These are phyloP conservation scores for Tetragonula clypearis DNA, from an alignment of 1,140 invertebrate species.

Conservation along the genomic window DNA sequence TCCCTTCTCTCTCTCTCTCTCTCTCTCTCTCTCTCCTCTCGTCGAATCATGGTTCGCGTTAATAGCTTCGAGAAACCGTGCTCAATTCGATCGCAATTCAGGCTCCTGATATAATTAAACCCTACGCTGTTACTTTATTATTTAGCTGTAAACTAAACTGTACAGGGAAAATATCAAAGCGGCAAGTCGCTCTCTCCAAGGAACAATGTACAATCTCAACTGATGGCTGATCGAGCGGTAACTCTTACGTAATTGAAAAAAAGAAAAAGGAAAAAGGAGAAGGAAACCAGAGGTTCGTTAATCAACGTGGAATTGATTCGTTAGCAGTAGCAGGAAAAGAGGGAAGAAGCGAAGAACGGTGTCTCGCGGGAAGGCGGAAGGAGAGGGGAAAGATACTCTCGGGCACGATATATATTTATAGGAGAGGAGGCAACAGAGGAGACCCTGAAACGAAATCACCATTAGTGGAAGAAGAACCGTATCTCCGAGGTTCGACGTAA, in stretches of 20 bases:
- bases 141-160: neutral
- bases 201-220: slow-evolving; percentile 12
- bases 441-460: slow-evolving; percentile 50
- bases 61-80: slow-evolving; percentile 59
- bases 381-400: slow-evolving; percentile 18
- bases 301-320: slow-evolving; percentile 79
- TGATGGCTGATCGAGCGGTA: slow-evolving; percentile 72
- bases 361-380: neutral
- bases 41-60: slow-evolving; percentile 58
- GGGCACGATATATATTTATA: slow-evolving; percentile 1
- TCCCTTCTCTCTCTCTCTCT: neutral
- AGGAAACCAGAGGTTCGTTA: slow-evolving; percentile 67
- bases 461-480: slow-evolving; percentile 66
- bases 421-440: neutral
- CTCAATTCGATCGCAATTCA: slow-evolving; percentile 35
- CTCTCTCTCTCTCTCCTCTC: slow-evolving; percentile 13
- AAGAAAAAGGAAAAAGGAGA: too few relatives aligned
- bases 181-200: neutral
- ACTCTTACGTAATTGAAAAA: slow-evolving; percentile 74
- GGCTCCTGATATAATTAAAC: too few relatives aligned
- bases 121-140: too few relatives aligned
- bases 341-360: too few relatives aligned
- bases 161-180: too few relatives aligned
- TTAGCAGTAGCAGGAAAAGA: slow-evolving; percentile 56
- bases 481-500: slow-evolving; percentile 67